These are phyloP conservation scores for Botia almorhae DNA, from an alignment of 2,797 vertebrate genomes.

Conservation along the genomic window DNA sequence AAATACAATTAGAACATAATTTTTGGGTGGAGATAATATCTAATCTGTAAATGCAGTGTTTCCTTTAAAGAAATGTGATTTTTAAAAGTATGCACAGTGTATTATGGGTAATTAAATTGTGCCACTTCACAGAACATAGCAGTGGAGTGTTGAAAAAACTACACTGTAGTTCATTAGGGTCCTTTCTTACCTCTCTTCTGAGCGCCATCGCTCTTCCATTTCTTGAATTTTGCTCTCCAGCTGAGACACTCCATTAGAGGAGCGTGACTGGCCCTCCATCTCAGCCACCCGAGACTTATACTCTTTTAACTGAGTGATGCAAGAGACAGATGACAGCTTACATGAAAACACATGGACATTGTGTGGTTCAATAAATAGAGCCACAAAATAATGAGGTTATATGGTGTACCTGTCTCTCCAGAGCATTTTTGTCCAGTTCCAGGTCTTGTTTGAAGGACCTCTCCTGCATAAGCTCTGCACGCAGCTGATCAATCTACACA, in stretches of 20 bases:
- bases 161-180: background rate
- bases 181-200: slow-evolving; percentile 83
- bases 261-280: slow-evolving; percentile 86
- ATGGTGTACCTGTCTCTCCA: slow-evolving; percentile 87
- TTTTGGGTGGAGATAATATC: background rate
- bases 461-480: slow-evolving; percentile 93
- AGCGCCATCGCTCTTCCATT: slow-evolving; percentile 85
- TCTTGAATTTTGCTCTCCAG: slow-evolving; percentile 87
- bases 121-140: background rate
- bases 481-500: slow-evolving; percentile 87
- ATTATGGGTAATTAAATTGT: slow-evolving; percentile 10
- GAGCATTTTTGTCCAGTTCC: slow-evolving; percentile 91
- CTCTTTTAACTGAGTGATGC: slow-evolving; percentile 85
- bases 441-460: slow-evolving; percentile 90
- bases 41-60: background rate
- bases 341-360: background rate
- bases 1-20: background rate
- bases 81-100: background rate
- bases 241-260: slow-evolving; percentile 81
- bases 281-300: slow-evolving; percentile 86
- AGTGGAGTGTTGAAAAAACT: slow-evolving; percentile 2
- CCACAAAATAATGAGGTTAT: slow-evolving; percentile 7
- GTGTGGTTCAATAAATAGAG: background rate
- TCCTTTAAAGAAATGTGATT: background rate
- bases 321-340: background rate